Percentiles rank a stretch among this genome's conserved stretches.
phyloP scores from a whole-genome alignment of 2,113 vertebrate genomes.

The Stegostoma tigrinum region DNA sequence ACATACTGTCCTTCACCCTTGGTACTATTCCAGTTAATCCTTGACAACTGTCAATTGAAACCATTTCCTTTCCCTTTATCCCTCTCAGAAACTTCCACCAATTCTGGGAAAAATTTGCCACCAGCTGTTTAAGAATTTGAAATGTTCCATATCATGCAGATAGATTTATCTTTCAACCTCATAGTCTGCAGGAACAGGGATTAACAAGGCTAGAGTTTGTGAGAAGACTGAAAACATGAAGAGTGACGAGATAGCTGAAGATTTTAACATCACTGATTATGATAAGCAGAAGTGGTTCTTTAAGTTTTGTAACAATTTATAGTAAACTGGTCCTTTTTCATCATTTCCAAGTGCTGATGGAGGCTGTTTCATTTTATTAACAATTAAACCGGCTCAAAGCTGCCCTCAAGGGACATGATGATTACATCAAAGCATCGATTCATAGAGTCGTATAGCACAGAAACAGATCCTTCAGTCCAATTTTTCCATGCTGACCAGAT shows the following conservation, averaged over 20 bases:
- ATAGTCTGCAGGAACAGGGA: neutral
- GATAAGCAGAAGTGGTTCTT: neutral
- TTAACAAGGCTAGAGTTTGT: neutral
- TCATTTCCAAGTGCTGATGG: neutral
- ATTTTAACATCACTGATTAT: neutral
- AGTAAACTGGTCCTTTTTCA: neutral
- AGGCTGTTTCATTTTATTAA: conserved; percentile 1
- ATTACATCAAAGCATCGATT: neutral
- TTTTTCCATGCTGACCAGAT: too few species aligned
- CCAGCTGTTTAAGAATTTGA: neutral
- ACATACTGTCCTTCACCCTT: neutral
- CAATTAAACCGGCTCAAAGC: neutral
- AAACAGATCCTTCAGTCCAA: too few species aligned
- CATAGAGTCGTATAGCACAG: too few species aligned
- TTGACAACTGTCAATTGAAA: neutral
- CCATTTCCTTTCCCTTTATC: neutral
- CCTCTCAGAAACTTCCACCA: neutral
- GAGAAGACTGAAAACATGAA: neutral
- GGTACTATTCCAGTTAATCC: neutral
- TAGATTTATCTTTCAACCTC: neutral
- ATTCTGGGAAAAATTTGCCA: neutral
- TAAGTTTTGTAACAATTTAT: neutral
- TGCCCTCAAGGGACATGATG: neutral
- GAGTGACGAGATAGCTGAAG: neutral
- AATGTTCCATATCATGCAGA: neutral